phyloP scores from a whole-genome alignment of 2,797 vertebrate species.

The Chrosomus eos region DNA sequence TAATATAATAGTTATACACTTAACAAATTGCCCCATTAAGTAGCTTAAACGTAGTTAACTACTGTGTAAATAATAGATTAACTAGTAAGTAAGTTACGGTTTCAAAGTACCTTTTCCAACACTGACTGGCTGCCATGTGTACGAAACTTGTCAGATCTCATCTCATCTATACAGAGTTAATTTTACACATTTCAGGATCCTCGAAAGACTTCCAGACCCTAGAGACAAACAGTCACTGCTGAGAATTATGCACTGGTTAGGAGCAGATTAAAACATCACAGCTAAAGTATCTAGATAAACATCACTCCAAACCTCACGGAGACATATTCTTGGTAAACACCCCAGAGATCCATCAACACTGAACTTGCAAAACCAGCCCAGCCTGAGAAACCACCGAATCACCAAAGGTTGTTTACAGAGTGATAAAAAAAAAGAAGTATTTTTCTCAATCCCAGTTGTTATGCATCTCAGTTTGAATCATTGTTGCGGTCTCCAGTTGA shows the following conservation, averaged over 20 bases:
- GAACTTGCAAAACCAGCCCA: conserved; percentile 56
- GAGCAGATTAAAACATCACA: conserved; percentile 56
- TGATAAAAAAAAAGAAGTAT: conserved; percentile 49
- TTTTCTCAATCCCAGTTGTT: conserved; percentile 53
- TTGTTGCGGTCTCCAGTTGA: conserved; percentile 62
- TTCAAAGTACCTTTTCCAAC: not conserved
- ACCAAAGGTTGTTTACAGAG: conserved; percentile 61
- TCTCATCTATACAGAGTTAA: not conserved
- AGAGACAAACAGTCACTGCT: conserved; percentile 30
- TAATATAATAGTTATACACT: not conserved
- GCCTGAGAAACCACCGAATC: conserved; percentile 61
- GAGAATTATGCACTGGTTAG: conserved; percentile 47
- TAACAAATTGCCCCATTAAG: not conserved
- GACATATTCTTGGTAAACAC: conserved; percentile 65
- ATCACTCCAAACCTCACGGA: conserved; percentile 59
- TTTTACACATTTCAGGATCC: not conserved
- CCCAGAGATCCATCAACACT: conserved; percentile 56
- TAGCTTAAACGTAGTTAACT: not conserved
- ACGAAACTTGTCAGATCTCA: conserved; percentile 3
- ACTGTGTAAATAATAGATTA: not conserved
- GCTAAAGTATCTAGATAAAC: conserved; percentile 53
- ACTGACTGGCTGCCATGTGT: not conserved
- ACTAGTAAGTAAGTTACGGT: not conserved
- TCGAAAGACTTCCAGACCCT: conserved; percentile 24
- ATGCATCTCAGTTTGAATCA: conserved; percentile 61